Conservation (phyloP, 2,113 vertebrate genomes). For the Connochaetes taurinus region DNA sequence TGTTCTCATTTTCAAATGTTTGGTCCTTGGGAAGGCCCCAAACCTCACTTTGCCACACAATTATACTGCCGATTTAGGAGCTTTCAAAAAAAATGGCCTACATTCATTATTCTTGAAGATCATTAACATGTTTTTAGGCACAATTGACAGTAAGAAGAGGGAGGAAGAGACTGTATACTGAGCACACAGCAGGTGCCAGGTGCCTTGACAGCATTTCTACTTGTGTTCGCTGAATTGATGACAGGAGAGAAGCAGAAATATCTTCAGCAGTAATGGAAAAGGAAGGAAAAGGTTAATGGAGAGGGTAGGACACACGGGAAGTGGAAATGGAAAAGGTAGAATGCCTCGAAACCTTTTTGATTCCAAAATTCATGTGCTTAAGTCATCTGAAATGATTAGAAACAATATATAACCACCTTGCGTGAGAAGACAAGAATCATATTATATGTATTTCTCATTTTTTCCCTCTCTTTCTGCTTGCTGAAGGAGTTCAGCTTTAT, state of each 20-base stretch:
- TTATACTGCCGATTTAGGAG: not conserved
- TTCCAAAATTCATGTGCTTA: not conserved
- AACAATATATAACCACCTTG: not conserved
- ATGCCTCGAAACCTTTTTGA: not conserved
- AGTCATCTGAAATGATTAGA: not conserved
- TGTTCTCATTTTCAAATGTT: slow-evolving; percentile 25
- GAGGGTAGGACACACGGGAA: not conserved
- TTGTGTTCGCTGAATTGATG: not conserved
- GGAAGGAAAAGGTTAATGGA: not conserved
- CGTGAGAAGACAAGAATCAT: not conserved
- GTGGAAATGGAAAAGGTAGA: not conserved
- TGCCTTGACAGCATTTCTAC: not conserved
- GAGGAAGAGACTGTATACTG: not conserved
- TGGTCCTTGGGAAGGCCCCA: slow-evolving; percentile 12
- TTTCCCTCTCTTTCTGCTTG: not conserved
- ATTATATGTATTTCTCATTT: not conserved
- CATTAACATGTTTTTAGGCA: not conserved
- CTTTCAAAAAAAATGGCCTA: not conserved
- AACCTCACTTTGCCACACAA: not conserved
- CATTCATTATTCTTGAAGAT: not conserved
- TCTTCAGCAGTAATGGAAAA: not conserved
- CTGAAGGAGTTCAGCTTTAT: not conserved
- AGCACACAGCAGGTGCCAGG: not conserved
- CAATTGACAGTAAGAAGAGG: not conserved
- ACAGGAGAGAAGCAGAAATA: not conserved